These are phyloP conservation scores for Orchestes rusci DNA, from an alignment of 2,888 invertebrate genomes.

Conservation along the genomic window DNA sequence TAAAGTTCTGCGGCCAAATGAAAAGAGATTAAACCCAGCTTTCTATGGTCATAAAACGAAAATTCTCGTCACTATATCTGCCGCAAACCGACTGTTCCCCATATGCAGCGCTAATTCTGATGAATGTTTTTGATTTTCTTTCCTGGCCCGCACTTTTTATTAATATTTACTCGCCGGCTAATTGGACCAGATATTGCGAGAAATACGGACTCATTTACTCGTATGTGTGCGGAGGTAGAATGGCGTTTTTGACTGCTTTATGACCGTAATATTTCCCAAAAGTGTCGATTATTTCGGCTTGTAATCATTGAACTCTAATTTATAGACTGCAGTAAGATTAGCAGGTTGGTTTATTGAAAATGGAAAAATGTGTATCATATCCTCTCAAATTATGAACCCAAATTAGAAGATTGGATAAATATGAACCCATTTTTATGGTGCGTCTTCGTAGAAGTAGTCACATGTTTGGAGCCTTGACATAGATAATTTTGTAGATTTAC, in stretches of 20 bases:
- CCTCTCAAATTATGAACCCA: too few species aligned
- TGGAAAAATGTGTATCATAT: too few species aligned
- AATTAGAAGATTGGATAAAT: too few species aligned
- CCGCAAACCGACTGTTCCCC: slow-evolving; percentile 36
- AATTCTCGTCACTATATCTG: slow-evolving; percentile 43
- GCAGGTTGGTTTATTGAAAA: too few species aligned
- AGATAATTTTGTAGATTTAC: too few species aligned
- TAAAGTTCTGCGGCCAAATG: slow-evolving; percentile 11
- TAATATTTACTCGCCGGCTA: slow-evolving; percentile 25
- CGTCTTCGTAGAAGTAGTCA: too few species aligned
- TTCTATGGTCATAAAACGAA: slow-evolving; percentile 30
- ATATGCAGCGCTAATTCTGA: slow-evolving; percentile 41
- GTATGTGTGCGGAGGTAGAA: slow-evolving; percentile 17
- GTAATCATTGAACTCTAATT: too few species aligned
- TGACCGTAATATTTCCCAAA: slow-evolving; percentile 6
- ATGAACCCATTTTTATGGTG: too few species aligned
- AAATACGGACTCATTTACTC: slow-evolving; percentile 19
- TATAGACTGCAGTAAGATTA: too few species aligned
- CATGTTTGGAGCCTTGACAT: too few species aligned
- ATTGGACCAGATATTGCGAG: slow-evolving; percentile 29
- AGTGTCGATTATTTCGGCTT: slow-evolving; percentile 7
- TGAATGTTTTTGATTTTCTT: slow-evolving; percentile 43
- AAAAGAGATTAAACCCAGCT: slow-evolving; percentile 24
- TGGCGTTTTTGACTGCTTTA: slow-evolving; percentile 25
- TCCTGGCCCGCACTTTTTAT: slow-evolving; percentile 25